phyloP scores from a whole-genome alignment of 1,140 invertebrate genomes.

The Rhyzopertha dominica region DNA sequence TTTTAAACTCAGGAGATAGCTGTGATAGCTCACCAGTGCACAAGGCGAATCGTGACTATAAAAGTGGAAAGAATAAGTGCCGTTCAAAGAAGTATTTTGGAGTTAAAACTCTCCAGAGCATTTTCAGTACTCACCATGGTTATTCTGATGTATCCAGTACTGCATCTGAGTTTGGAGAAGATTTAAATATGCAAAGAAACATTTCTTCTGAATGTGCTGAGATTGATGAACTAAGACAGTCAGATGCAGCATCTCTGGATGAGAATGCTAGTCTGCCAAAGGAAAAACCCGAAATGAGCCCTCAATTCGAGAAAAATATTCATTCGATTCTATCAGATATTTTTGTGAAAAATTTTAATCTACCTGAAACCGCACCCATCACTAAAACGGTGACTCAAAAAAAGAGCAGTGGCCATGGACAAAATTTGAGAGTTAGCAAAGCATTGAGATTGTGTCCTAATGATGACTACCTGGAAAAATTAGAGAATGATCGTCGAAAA shows the following conservation, averaged over 20 bases:
- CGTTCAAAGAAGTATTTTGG: slow-evolving; percentile 44
- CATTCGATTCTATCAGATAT: slow-evolving; percentile 43
- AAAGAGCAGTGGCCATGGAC: slow-evolving; percentile 36
- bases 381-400: slow-evolving; percentile 36
- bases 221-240: too few species aligned
- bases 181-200: too few species aligned
- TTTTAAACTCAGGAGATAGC: slow-evolving; percentile 40
- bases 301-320: slow-evolving; percentile 44
- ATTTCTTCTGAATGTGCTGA: too few species aligned
- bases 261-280: slow-evolving; percentile 1
- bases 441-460: slow-evolving; percentile 42
- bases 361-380: slow-evolving; percentile 15
- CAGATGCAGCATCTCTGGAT: slow-evolving; percentile 7
- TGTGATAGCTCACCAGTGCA: slow-evolving; percentile 42
- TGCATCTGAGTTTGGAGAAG: slow-evolving; percentile 39
- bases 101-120: slow-evolving; percentile 46
- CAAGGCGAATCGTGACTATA: slow-evolving; percentile 36
- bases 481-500: slow-evolving; percentile 35
- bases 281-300: slow-evolving; percentile 31
- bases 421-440: slow-evolving; percentile 41
- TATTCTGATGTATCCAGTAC: slow-evolving; percentile 45
- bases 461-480: slow-evolving; percentile 27
- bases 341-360: slow-evolving; percentile 37
- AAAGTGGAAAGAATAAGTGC: slow-evolving; percentile 37
- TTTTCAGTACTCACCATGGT: slow-evolving; percentile 43